Conservation (phyloP, 2,888 invertebrate genomes). For the Lordiphosa andalusiaca region DNA sequence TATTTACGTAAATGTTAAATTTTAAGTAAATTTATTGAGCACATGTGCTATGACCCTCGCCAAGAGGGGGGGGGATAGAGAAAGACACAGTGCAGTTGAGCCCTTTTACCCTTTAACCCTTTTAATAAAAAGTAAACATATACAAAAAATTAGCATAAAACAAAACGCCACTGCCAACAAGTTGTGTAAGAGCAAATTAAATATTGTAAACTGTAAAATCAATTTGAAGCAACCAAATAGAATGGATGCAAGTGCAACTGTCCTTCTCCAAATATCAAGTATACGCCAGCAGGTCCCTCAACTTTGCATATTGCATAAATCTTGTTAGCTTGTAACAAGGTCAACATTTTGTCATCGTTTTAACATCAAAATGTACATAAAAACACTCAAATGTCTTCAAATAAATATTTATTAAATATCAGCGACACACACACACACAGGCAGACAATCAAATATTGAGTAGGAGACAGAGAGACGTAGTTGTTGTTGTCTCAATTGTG, state of each 20-base stretch:
- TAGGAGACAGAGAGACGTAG: background rate
- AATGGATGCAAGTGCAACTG: slow-evolving; percentile 12
- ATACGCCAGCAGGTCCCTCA: background rate
- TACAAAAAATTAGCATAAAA: slow-evolving; percentile 44
- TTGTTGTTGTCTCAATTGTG: slow-evolving; percentile 36
- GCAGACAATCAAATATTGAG: slow-evolving; percentile 3
- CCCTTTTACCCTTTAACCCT: too few relatives aligned
- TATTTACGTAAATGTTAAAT: slow-evolving; percentile 34
- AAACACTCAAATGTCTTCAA: slow-evolving; percentile 41
- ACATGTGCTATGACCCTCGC: slow-evolving; percentile 19
- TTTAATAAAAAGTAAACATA: background rate
- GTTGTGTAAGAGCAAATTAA: slow-evolving; percentile 70
- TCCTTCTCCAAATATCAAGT: slow-evolving; percentile 42
- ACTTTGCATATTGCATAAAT: slow-evolving; percentile 35
- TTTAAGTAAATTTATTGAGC: slow-evolving; percentile 35
- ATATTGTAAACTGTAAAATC: slow-evolving; percentile 67
- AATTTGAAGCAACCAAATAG: slow-evolving; percentile 56
- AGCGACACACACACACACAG: slow-evolving; percentile 13
- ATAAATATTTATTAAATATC: slow-evolving; percentile 64
- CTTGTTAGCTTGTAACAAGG: slow-evolving; percentile 43
- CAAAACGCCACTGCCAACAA: slow-evolving; percentile 56
- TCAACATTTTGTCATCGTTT: slow-evolving; percentile 55
- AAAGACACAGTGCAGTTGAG: background rate
- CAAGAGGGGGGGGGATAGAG: background rate
- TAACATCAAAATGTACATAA: slow-evolving; percentile 57